Evolutionary conservation across 2,113 vertebrate genomes (phyloP).

Genomic region (Seriola dumerili): DNA sequence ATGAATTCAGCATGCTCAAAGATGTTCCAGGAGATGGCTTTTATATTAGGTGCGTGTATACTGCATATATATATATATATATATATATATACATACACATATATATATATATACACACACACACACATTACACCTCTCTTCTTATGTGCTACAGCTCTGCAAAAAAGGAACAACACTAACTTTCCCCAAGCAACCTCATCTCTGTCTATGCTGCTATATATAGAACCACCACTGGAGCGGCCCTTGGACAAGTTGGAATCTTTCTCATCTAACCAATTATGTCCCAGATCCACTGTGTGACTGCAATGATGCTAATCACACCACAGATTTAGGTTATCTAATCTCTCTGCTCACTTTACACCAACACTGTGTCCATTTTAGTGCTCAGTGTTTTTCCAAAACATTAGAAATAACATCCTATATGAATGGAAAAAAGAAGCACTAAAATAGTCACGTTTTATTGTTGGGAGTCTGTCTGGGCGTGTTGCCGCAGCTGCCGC

Average conservation of each 20-base stretch:
- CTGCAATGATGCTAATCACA: constrained; percentile 49
- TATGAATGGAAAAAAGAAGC: constrained; percentile 56
- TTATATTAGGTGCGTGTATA: constrained; percentile 90
- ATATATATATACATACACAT: too few species aligned
- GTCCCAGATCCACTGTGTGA: constrained; percentile 60
- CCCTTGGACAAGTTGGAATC: constrained; percentile 56
- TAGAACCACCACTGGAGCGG: constrained; percentile 44
- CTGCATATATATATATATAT: neutral
- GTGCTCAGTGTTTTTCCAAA: constrained; percentile 43
- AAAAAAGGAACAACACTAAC: constrained; percentile 13
- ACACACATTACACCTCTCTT: neutral
- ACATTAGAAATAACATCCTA: constrained; percentile 24
- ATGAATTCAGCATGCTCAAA: constrained; percentile 92
- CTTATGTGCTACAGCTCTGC: constrained; percentile 21
- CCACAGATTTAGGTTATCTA: constrained; percentile 63
- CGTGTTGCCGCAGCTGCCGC: constrained; percentile 76
- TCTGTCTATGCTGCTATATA: constrained; percentile 52
- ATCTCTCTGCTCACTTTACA: constrained; percentile 32
- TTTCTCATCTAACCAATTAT: constrained; percentile 71
- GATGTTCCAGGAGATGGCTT: constrained; percentile 95
- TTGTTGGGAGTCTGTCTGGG: constrained; percentile 52
- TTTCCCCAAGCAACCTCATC: constrained; percentile 43
- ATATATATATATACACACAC: neutral
- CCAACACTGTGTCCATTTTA: constrained; percentile 28
- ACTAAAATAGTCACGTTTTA: constrained; percentile 75